Base-by-base conservation (phyloP, 2,888 invertebrate species). In the Podabrus alpinus region DNA sequence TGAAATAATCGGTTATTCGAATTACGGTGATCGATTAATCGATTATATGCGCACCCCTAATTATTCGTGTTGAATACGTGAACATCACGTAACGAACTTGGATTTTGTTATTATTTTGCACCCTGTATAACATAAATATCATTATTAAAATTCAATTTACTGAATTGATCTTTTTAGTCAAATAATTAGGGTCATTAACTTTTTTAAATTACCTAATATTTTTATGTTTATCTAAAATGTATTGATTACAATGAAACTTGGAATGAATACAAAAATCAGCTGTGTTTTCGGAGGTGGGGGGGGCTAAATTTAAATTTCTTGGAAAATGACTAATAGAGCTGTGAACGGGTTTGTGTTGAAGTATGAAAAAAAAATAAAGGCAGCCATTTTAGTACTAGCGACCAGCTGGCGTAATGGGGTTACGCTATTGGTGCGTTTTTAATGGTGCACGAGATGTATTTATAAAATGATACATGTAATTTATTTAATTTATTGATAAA, bases 401-500 rank as follows among this genome's bases (percentile, higher is more conserved):
- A 45, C 45, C 45, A 45, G 45, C 45, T 45, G 45, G n/a, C 45
- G 45, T 45, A 45, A 45, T 45, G 45, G 45, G 45, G 45, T 45
- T 45, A 45, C 45, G 45, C 45, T 45, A 45, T 45, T 45, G 45
- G 45, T 45, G 45, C n/a, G n/a, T 45, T 45, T 45, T 45, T 45
- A 45, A 45, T 45, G 45, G 45, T 45, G 45, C 45, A 5, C 45
- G 45, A 45, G 45, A 45, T 45, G 45, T 45, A 45, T 45, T 45
- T 45, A 45, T 45, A 45, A 45, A 45, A 45, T 45, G 45, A 45
- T 45, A 45, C 45, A 45, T 45, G 45, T 45, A 45, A 45, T 45
- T 45, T 45, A 45, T 45, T 45, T 45, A 45, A 45, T 45, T 45
- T 45, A 74, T 71, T 71, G 25, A 74, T 60, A 71, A 68, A 24